Base-by-base conservation (phyloP, 1,140 invertebrate genomes). In the Pogonognathellus flavescens region DNA sequence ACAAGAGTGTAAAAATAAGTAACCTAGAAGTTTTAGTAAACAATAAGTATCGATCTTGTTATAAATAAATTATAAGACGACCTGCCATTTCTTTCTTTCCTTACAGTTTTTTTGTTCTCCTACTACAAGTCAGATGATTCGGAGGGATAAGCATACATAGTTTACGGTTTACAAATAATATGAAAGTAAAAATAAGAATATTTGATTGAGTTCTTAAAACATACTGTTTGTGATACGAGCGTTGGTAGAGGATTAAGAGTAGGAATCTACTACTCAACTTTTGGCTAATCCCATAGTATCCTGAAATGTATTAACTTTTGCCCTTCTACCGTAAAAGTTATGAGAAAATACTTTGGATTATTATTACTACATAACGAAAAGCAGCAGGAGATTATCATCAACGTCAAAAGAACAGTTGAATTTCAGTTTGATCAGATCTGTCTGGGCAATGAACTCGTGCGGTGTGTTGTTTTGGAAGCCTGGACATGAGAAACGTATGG, bases 271-370 rank as follows among this genome's bases (percentile, higher is more conserved):
- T 76, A 76, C 70, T 50, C 41, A 76, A 4, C 25, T 25, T n/a
- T 49, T 76, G 18, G n/a, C 70, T 76, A 76, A 41, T 76, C 25
- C 31, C 16, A 31, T 49, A n/a, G n/a, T n/a, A 57, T n/a, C 11
- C 53, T 14, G 53, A 66, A 76, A 76, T 49, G 70, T 76, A 76
- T 76, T 76, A 76, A 76, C 31, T 76, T 76, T 76, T 76, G 49
- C 70, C 70, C 6, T 41, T 41, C 31, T 49, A 76, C 7, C 31
- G 41, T 49, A 76, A 76, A 50, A 66, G 62, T 25, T 50, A 49
- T 18, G 70, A 16, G 14, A 50, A 76, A 76, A 31, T 76, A 76
- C 31, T 76, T 6, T 9, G 14, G 70, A 50, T 49, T 49, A 76
- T 25, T 41, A 76, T 76, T 76, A 31, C 31, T 76, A 16, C 5